Base-by-base conservation (phyloP, 2,888 invertebrate species). In the Scaptomyza flava region DNA sequence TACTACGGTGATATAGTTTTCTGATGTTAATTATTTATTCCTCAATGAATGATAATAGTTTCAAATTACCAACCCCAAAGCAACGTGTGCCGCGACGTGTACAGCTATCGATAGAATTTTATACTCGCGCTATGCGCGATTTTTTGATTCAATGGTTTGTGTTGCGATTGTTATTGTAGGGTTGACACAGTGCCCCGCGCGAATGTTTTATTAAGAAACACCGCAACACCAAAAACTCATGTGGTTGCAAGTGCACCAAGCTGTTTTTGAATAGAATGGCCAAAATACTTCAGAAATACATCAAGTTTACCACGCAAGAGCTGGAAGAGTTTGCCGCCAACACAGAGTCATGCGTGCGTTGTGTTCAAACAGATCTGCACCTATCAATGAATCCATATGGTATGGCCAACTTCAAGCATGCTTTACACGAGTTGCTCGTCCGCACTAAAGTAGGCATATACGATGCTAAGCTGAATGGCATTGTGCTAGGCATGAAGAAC, bases 401-500 rank as follows among this genome's bases (percentile, higher is more conserved):
- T 53, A 89, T 94, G 68, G 91, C 87, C 1, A 72, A 93, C 72
- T 88, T 94, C 17, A 92, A 92, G 51, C 84, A 91, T 31, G 93
- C 93, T 2, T 80, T 94, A 1, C 91, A 92, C 67, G 92, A 93
- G 52, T 91, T 90, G 17, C 76, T 92, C 11, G 79, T 86, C 3
- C 66, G 93, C 27, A 91, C 90, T 27, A 93, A 92, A 73, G 91
- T 94, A 20, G 93, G 93, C 63, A 91, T 90, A 68, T 94, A 93
- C 72, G 93, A 94, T 78, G 71, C 72, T 31, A 91, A 91, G 90
- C 89, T 95, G 33, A 89, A 93, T 58, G 95, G 95, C 5, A 94
- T 95, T 58, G 90, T 95, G 12, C 88, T 95, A 17, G 94, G 94
- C 17, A 94, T 94, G 74, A 93, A 93, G 74, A 94, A 94, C 70